These are phyloP conservation scores for Saguinus midas DNA, from an alignment of 2,113 vertebrate species.

Conservation along the genomic window DNA sequence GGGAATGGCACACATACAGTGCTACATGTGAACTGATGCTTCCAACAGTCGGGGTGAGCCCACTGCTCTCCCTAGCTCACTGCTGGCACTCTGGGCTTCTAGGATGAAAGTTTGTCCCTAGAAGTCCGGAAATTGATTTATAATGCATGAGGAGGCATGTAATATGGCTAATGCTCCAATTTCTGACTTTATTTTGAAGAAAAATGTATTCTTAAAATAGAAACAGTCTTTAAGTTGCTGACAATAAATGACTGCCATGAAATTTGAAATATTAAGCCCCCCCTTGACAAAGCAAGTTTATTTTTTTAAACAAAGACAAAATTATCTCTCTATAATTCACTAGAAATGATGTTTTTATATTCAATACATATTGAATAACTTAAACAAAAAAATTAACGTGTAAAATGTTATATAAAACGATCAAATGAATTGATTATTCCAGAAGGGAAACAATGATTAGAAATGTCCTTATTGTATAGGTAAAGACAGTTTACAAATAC, in stretches of 20 bases:
- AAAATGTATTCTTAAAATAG: slow-evolving; percentile 20
- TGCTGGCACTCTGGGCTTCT: neutral
- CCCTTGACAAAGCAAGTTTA: neutral
- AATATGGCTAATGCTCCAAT: neutral
- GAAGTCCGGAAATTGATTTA: neutral
- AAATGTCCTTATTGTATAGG: neutral
- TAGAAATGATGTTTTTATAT: neutral
- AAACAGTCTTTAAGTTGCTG: neutral
- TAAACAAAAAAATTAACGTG: neutral
- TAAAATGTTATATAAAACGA: neutral
- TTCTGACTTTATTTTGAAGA: neutral
- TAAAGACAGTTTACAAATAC: neutral
- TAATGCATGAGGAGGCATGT: neutral
- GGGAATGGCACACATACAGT: neutral
- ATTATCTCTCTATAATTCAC: neutral
- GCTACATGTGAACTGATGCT: neutral
- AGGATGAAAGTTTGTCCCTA: neutral
- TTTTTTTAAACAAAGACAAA: neutral
- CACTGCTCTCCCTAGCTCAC: neutral
- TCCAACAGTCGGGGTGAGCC: neutral
- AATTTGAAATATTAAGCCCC: neutral
- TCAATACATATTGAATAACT: neutral
- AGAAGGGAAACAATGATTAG: neutral
- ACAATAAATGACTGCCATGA: neutral
- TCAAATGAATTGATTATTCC: neutral